These are phyloP conservation scores for Austrofundulus limnaeus DNA, from an alignment of 2,113 vertebrate species.

Conservation along the genomic window DNA sequence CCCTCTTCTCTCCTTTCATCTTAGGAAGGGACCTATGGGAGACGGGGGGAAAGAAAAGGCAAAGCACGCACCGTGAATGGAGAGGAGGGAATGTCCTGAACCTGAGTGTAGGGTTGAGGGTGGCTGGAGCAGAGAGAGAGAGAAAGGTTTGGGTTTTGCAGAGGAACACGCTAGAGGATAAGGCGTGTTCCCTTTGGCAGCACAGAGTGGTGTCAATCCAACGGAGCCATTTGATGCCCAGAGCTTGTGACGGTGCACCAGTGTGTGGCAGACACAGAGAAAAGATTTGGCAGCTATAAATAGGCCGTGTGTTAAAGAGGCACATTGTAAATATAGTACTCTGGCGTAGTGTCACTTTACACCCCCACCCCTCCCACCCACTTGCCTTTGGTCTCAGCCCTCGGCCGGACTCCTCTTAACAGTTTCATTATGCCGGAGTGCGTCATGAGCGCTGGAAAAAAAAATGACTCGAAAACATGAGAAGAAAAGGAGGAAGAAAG, in stretches of 20 bases:
- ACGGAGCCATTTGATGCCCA: slow-evolving; percentile 70
- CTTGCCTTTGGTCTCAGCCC: slow-evolving; percentile 40
- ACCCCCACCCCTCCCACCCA: slow-evolving; percentile 25
- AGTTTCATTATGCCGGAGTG: slow-evolving; percentile 75
- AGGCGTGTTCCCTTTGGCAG: slow-evolving; percentile 71
- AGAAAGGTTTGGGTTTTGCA: slow-evolving; percentile 20
- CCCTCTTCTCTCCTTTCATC: slow-evolving; percentile 34
- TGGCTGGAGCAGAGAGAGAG: slow-evolving; percentile 5
- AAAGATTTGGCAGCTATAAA: slow-evolving; percentile 76
- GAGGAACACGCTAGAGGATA: slow-evolving; percentile 63
- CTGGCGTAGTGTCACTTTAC: slow-evolving; percentile 75
- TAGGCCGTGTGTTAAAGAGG: slow-evolving; percentile 72
- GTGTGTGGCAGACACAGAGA: slow-evolving; percentile 64
- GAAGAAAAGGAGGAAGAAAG: slow-evolving; percentile 62
- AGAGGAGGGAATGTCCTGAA: slow-evolving; percentile 35
- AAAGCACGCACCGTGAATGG: not conserved
- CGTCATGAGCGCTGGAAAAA: slow-evolving; percentile 72
- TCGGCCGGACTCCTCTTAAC: slow-evolving; percentile 70
- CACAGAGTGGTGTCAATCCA: slow-evolving; percentile 54
- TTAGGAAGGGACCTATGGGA: slow-evolving; percentile 2
- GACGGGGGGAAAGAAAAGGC: slow-evolving; percentile 16
- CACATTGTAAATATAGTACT: slow-evolving; percentile 73
- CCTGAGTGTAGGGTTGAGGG: slow-evolving; percentile 31
- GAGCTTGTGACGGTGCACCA: slow-evolving; percentile 66
- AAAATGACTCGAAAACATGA: slow-evolving; percentile 58